phyloP scores from a whole-genome alignment of 53 echinoderm and acorn worm species.

The Temnopleurus reevesii region DNA sequence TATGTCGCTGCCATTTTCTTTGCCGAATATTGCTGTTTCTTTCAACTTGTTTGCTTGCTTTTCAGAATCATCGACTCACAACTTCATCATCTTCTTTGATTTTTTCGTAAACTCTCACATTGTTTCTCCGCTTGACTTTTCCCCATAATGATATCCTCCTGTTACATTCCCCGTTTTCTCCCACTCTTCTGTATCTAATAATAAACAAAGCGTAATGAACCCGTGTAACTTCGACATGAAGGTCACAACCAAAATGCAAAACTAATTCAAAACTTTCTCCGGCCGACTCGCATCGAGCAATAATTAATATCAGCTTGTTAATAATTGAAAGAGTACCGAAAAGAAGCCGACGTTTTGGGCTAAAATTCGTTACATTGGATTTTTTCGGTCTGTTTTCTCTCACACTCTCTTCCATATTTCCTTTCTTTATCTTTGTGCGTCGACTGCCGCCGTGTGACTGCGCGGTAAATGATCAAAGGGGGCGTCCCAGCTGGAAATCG shows the following conservation, averaged over 20 bases:
- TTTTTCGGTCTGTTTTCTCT: background rate
- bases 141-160: no score
- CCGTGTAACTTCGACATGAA: slow-evolving; percentile 33
- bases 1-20: no score
- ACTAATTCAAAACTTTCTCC: slow-evolving; percentile 47
- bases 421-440: background rate
- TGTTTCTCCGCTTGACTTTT: no score
- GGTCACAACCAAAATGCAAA: background rate
- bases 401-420: background rate
- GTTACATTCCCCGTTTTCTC: background rate
- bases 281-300: slow-evolving; percentile 28
- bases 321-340: slow-evolving; percentile 46
- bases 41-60: no score
- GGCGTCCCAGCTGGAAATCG: slow-evolving; percentile 38
- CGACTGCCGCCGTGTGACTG: slow-evolving; percentile 1
- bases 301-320: slow-evolving; percentile 56
- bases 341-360: slow-evolving; percentile 28
- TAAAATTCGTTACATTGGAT: slow-evolving; percentile 23
- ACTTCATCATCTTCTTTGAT: no score
- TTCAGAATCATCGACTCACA: no score
- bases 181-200: background rate
- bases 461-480: slow-evolving; percentile 39
- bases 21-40: no score
- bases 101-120: no score
- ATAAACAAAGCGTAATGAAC: background rate